A percentile compares a stretch with the other conserved stretches of the same genome.
Evolutionary conservation across 30 jellyfish, hydroid and myxozoan genomes (phyloP).

Genomic region (Aurelia sp.): DNA sequence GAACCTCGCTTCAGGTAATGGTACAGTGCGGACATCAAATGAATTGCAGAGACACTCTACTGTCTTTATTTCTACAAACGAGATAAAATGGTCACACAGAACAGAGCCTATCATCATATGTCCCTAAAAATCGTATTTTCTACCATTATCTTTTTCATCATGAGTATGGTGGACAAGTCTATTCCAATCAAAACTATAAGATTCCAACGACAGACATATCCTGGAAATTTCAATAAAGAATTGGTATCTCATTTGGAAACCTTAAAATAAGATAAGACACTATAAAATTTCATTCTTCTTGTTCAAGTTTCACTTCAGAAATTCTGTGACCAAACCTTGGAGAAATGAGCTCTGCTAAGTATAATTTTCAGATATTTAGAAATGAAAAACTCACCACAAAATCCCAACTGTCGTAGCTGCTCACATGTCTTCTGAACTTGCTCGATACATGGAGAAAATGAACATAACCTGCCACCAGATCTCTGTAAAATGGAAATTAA

Average conservation of each 20-base stretch:
- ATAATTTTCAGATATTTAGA: neutral
- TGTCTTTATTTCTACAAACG: constrained; percentile 65
- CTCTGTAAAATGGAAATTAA: constrained; percentile 9
- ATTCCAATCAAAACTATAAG: too few species aligned
- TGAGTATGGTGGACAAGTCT: too few species aligned
- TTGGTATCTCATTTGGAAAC: too few species aligned
- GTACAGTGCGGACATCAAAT: constrained; percentile 58
- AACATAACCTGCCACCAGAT: constrained; percentile 93
- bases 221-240: too few species aligned
- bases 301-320: neutral
- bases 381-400: constrained; percentile 68
- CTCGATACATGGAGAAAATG: constrained; percentile 98
- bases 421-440: constrained; percentile 91
- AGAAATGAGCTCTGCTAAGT: neutral
- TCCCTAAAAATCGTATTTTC: too few species aligned
- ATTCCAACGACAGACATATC: too few species aligned
- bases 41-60: constrained; percentile 80
- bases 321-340: neutral
- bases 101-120: neutral
- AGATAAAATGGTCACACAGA: neutral
- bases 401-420: constrained; percentile 60
- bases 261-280: too few species aligned
- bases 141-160: too few species aligned
- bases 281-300: too few species aligned
- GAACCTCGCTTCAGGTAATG: constrained; percentile 73